Base-by-base conservation (phyloP, 2,888 invertebrate genomes). In the Ophion slaviceki region DNA sequence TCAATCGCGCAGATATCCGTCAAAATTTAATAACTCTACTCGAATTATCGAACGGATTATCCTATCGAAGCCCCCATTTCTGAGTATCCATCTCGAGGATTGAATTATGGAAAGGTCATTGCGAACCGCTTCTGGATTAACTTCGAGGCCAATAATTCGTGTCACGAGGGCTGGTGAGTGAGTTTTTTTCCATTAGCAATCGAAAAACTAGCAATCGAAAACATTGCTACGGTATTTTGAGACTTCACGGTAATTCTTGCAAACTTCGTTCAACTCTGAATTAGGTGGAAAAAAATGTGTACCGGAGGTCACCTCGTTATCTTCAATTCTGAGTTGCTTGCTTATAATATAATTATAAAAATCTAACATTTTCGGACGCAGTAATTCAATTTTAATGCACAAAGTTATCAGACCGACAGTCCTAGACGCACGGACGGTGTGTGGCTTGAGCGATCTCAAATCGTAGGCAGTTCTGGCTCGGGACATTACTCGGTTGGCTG, bases 21-120 rank as follows among this genome's bases (percentile, higher is more conserved):
- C 53, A 40, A 66, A 40, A 66, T 45, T 66, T 64, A 53, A 76
- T 76, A 76, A 76, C 61, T 64, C 64, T n/a, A 32, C 76, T 47
- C 28, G 40, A 28, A 76, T 47, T 76, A 53, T 76, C 64, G 40
- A 7, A 17, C 11, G 62, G 61, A 64, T 76, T 53, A 64, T 64
- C 64, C 14, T 57, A 40, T 77, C 57, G 11, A 57, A 17, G 66
- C 32, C 32, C 32, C 11, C 64, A 57, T 57, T 61, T 32, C 17
- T 53, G 64, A 28, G 47, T 32, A 8, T 62, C 62, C 14, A 40
- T 24, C 47, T 1, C 28, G 62, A 64, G 28, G 47, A 66, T 64
- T 40, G 6, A 20, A 53, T 77, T 77, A 77, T 45, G 67, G 17
- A 77, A 77, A 67, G 66, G 36, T 24, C 20, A 67, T 66, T 76